These are phyloP conservation scores for Pelobates cultripes DNA, from an alignment of 2,797 vertebrate species.

Conservation along the genomic window DNA sequence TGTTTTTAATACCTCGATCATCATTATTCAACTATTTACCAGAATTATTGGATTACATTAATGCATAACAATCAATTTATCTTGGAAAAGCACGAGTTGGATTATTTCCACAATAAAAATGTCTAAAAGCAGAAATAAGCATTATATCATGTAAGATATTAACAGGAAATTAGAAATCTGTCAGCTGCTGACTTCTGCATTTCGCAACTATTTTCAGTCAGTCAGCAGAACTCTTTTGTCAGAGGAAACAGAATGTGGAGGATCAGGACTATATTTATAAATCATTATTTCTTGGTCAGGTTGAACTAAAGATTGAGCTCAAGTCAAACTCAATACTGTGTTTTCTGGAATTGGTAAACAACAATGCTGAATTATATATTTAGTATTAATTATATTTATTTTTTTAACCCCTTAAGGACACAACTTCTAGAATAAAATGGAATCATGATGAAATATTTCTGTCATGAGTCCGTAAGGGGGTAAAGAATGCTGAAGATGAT, in stretches of 20 bases:
- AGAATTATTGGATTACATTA: not conserved
- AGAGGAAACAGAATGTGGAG: not conserved
- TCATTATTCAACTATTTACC: not conserved
- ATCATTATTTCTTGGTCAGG: no score
- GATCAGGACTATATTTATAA: not conserved
- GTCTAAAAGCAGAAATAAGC: not conserved
- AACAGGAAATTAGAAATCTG: slow-evolving; percentile 14
- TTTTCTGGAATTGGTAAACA: no score
- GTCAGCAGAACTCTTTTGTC: not conserved
- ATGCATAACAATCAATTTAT: not conserved
- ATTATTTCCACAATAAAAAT: not conserved
- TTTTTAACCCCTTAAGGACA: no score
- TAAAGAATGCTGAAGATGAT: no score
- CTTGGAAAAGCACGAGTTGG: not conserved
- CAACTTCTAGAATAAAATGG: no score
- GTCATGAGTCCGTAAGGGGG: no score
- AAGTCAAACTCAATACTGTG: no score
- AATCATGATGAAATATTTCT: no score
- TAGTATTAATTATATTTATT: no score
- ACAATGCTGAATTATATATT: no score
- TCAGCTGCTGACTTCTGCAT: slow-evolving; percentile 2
- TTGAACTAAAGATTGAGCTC: no score
- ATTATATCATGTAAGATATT: not conserved
- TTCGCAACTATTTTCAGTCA: slow-evolving; percentile 12
- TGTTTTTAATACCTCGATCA: no score